Conservation (phyloP, 2,797 vertebrate species). For the Enteromius radiatus region DNA sequence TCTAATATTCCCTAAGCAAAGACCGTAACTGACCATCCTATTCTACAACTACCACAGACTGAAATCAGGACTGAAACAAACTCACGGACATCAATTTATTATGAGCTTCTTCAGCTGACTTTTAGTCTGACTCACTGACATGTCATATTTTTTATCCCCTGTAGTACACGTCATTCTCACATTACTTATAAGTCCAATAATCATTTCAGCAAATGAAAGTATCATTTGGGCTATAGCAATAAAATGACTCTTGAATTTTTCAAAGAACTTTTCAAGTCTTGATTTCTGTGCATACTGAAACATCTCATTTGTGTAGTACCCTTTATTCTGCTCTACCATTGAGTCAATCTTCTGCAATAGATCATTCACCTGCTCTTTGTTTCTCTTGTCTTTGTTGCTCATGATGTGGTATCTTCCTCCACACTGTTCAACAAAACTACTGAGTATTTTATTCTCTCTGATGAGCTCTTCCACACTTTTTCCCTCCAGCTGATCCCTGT, state of each 20-base stretch:
- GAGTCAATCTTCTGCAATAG: too few species aligned
- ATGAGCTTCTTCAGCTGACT: too few species aligned
- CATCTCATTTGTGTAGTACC: too few species aligned
- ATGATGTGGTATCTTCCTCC: conserved; percentile 5
- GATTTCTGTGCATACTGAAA: too few species aligned
- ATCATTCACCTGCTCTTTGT: not conserved
- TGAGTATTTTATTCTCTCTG: not conserved
- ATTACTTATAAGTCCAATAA: not conserved
- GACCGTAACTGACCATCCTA: too few species aligned
- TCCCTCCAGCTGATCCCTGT: not conserved
- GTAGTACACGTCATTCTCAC: not conserved
- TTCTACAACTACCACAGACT: too few species aligned
- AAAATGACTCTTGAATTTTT: not conserved
- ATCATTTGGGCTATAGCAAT: not conserved
- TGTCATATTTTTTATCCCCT: not conserved
- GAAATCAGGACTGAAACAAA: too few species aligned
- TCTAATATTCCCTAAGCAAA: too few species aligned
- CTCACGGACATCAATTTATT: too few species aligned
- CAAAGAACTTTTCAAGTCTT: not conserved
- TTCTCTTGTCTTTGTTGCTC: not conserved
- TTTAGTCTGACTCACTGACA: not conserved
- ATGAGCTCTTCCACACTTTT: not conserved
- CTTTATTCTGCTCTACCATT: too few species aligned
- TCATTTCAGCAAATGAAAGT: not conserved
- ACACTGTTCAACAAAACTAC: not conserved